Percentiles rank a stretch among this genome's conserved stretches.
These are phyloP conservation scores for Empidonax alnorum DNA, from an alignment of 2,113 vertebrate genomes.

Conservation along the genomic window DNA sequence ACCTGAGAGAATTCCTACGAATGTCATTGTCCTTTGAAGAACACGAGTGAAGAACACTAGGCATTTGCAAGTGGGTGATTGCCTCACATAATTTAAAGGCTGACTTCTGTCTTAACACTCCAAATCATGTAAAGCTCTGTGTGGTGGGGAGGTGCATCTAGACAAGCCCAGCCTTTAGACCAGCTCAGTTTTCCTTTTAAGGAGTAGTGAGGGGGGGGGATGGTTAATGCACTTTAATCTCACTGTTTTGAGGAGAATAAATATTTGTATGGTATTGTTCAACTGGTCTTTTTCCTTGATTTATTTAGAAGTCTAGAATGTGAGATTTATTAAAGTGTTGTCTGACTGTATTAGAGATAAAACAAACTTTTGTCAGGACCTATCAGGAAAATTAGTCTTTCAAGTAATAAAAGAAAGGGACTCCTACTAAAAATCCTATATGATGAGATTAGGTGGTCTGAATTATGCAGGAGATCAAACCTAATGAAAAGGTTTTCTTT, in stretches of 20 bases:
- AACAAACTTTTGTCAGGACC: background rate
- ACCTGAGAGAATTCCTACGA: background rate
- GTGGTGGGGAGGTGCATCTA: background rate
- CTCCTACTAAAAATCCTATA: background rate
- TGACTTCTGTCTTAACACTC: background rate
- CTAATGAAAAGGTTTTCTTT: background rate
- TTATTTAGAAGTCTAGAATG: background rate
- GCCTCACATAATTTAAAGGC: background rate
- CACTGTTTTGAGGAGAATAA: background rate
- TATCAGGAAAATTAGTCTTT: background rate
- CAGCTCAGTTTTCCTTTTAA: background rate
- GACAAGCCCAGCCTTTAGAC: background rate
- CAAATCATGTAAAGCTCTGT: background rate
- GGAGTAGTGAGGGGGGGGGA: accelerated
- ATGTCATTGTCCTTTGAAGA: background rate
- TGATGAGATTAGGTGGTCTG: background rate
- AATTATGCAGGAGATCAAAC: background rate
- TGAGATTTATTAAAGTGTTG: background rate
- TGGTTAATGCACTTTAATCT: background rate
- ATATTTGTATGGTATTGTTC: background rate
- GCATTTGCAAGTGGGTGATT: background rate
- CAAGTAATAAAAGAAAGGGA: background rate
- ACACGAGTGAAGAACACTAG: background rate
- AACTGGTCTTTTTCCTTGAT: background rate
- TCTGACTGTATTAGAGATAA: background rate